These are phyloP conservation scores for Sebastes melanostomus DNA, from an alignment of 2,797 vertebrate genomes.

Conservation along the genomic window DNA sequence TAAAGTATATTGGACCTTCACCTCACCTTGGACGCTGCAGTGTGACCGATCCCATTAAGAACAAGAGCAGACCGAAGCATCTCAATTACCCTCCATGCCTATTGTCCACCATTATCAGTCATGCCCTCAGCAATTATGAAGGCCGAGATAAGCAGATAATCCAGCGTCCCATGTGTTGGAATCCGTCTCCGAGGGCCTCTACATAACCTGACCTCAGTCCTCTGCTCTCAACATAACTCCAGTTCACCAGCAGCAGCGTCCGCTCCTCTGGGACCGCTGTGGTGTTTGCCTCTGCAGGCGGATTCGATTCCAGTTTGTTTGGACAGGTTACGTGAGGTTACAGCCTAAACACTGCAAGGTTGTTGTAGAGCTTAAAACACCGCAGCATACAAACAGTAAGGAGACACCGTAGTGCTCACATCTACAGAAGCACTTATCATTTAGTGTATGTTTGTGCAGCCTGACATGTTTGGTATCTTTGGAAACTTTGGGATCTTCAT, in stretches of 20 bases:
- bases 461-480: not conserved
- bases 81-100: conserved; percentile 39
- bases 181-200: conserved; percentile 9
- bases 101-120: conserved; percentile 32
- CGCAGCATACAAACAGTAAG: not conserved
- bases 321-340: conserved; percentile 41
- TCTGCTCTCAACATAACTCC: not conserved
- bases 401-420: not conserved
- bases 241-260: not conserved
- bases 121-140: conserved; percentile 42
- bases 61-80: conserved; percentile 7
- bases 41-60: conserved; percentile 55
- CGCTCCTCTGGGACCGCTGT: conserved; percentile 25
- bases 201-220: conserved; percentile 17
- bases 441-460: not conserved
- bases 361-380: conserved; percentile 15
- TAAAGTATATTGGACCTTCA: conserved; percentile 28
- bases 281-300: conserved; percentile 17
- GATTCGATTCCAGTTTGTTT: conserved; percentile 28
- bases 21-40: conserved; percentile 45
- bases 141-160: conserved; percentile 52
- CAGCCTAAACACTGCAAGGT: conserved; percentile 21
- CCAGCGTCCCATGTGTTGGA: conserved; percentile 45
- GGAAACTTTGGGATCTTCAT: not conserved
- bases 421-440: not conserved